A percentile compares a stretch with the other conserved stretches of the same genome.
phyloP scores from a whole-genome alignment of 2,888 invertebrate species.

The Dendrolimus pini region DNA sequence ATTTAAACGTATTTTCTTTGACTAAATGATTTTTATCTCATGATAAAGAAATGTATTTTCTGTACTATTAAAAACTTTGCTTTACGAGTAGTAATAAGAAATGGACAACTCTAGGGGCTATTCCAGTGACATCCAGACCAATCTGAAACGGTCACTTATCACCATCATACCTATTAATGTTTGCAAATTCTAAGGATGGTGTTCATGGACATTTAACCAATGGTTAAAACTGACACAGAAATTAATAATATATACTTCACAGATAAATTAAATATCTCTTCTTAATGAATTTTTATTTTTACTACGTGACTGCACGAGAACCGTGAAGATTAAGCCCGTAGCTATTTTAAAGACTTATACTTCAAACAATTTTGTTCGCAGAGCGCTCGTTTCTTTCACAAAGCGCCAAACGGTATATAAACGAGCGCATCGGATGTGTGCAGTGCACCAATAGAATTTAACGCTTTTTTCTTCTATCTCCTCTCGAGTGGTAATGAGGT shows the following conservation, averaged over 20 bases:
- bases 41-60: too few species aligned
- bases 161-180: too few species aligned
- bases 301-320: neutral
- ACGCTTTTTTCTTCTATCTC: neutral
- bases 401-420: neutral
- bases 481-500: neutral
- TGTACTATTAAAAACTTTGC: too few species aligned
- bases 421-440: neutral
- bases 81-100: too few species aligned
- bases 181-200: too few species aligned
- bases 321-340: neutral
- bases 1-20: too few species aligned
- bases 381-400: neutral
- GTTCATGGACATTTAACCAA: too few species aligned
- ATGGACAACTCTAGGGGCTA: too few species aligned
- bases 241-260: neutral
- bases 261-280: neutral
- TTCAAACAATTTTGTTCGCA: neutral
- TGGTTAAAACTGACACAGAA: too few species aligned
- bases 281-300: neutral
- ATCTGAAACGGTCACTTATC: too few species aligned
- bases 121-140: too few species aligned
- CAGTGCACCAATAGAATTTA: neutral
- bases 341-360: neutral
- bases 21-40: too few species aligned